Evolutionary conservation across 2,888 invertebrate species (phyloP), one percentile per base, ranked within the genome.

Genomic region (Epinotia nisella): DNA sequence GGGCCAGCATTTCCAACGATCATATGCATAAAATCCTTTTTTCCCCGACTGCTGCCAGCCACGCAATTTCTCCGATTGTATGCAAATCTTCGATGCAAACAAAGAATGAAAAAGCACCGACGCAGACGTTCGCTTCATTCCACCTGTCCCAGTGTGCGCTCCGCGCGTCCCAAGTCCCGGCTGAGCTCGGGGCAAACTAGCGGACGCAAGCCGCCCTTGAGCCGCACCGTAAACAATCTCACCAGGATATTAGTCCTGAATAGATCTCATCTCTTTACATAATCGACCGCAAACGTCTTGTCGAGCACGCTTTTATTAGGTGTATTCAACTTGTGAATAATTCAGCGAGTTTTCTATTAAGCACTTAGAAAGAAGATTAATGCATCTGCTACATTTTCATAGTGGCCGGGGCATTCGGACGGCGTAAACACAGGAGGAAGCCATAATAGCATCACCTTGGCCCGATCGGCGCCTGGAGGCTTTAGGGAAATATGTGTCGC

Each of bases 41-140:
- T 87, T 83, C 84, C 82, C 76, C 81, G 84, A 79, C 80, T 81
- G 82, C 83, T 85, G 85, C 84, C 83, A 87, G 83, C 87, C 86
- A 89, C 88, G 90, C 90, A 91, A 92, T 91, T 91, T 91, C 90
- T 87, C 88, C 90, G 89, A 92, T 91, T 92, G 92, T 91, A 91
- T 92, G 92, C 90, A 92, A 92, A 92, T 91, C 91, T 90, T 88
- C 83, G 80, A 82, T 80, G 87, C 89, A 92, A 92, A 92, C 91
- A 92, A 91, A 90, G 91, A 90, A 89, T 90, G 90, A 90, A 91
- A 91, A 90, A 90, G 88, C 87, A 88, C 85, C 84, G 86, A 87
- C 76, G 85, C 85, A 90, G 89, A 90, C 88, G 87, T 87, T 87
- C 84, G 82, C 81, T 85, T 82, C 79, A 81, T 85, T 85, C 86